A percentile compares a stretch with the other conserved stretches of the same genome.
These are phyloP conservation scores for Diploptera punctata DNA, from an alignment of 2,888 invertebrate species.

Conservation along the genomic window DNA sequence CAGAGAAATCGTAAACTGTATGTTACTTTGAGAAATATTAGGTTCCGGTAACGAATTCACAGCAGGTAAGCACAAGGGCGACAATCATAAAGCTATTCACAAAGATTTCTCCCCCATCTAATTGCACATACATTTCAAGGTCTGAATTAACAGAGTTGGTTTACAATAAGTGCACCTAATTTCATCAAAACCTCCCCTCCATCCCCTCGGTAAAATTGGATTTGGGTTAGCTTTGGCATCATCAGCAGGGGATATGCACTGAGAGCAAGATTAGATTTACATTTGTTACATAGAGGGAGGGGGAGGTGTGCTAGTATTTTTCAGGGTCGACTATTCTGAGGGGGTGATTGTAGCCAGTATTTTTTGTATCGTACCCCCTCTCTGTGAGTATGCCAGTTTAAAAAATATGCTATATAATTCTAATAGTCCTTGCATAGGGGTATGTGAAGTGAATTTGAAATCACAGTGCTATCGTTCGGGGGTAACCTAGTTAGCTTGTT, in stretches of 20 bases:
- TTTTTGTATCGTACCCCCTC: no score
- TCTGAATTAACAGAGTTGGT: conserved; percentile 59
- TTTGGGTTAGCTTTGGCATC: conserved; percentile 48
- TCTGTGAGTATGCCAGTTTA: conserved; percentile 18
- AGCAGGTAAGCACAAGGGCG: no score
- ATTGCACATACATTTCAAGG: conserved; percentile 20
- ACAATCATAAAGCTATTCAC: conserved; percentile 5
- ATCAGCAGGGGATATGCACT: no score
- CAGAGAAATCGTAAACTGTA: no score
- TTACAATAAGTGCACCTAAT: conserved; percentile 62
- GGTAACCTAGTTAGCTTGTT: conserved; percentile 35
- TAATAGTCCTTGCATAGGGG: conserved; percentile 18
- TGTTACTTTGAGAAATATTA: no score
- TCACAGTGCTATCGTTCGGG: no score
- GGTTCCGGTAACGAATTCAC: no score
- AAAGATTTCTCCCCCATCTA: neutral
- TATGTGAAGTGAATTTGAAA: conserved; percentile 22
- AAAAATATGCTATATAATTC: conserved; percentile 27
- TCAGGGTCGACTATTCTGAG: conserved; percentile 37
- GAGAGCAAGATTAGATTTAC: conserved; percentile 46
- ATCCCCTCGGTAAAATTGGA: conserved; percentile 54
- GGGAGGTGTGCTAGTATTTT: no score
- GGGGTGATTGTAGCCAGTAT: no score
- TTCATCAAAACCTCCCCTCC: no score
- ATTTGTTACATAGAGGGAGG: conserved; percentile 38